Conservation (phyloP, 2,797 vertebrate genomes). For the Microcaecilia unicolor region DNA sequence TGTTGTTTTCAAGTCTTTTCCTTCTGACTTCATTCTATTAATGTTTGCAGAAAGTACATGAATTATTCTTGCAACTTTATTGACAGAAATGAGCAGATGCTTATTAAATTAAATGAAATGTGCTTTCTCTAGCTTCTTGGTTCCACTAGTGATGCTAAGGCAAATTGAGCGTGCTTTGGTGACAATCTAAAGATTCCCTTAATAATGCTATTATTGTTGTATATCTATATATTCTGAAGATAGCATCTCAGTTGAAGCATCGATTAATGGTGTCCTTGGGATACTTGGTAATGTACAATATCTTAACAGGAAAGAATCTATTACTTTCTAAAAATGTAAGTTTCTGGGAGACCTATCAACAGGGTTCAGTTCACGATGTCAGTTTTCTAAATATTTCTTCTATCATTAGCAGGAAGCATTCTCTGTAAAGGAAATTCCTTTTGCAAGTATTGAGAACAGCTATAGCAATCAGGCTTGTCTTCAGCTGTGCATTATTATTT, state of each 20-base stretch:
- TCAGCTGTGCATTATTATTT: too few relatives aligned
- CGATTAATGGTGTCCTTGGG: background rate
- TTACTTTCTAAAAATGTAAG: slow-evolving; percentile 31
- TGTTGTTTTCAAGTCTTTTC: background rate
- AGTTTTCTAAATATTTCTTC: too few relatives aligned
- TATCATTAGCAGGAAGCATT: too few relatives aligned
- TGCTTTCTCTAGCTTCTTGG: background rate
- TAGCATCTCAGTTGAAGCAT: slow-evolving; percentile 13
- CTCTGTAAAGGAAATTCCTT: too few relatives aligned
- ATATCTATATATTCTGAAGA: background rate
- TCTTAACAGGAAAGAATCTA: slow-evolving; percentile 13
- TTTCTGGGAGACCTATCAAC: too few relatives aligned
- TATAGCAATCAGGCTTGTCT: too few relatives aligned
- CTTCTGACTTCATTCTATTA: background rate
- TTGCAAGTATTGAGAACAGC: too few relatives aligned
- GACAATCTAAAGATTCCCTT: background rate
- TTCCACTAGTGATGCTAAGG: background rate
- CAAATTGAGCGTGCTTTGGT: background rate
- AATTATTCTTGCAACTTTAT: slow-evolving; percentile 10
- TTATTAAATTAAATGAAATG: background rate
- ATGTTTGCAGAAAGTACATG: slow-evolving; percentile 8
- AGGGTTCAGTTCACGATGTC: too few relatives aligned
- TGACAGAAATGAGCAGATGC: background rate
- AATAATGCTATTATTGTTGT: background rate
- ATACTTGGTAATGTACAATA: slow-evolving; percentile 16